Percentiles rank a stretch among this genome's conserved stretches.
phyloP scores from a whole-genome alignment of 2,888 invertebrate species.

The Agrotis exclamationis region DNA sequence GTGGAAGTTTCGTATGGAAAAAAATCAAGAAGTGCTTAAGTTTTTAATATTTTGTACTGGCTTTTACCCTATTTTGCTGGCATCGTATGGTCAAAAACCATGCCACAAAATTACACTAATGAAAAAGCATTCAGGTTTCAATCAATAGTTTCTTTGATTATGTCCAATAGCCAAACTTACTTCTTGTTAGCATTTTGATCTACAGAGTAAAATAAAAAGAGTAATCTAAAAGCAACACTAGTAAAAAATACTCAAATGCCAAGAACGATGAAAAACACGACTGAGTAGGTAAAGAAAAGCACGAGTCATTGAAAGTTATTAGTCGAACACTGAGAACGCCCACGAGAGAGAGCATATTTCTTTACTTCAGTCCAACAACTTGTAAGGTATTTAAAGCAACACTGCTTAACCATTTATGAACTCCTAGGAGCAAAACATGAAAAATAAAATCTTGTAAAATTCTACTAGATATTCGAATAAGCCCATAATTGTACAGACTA shows the following conservation, averaged over 20 bases:
- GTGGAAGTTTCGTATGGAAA: too few species aligned
- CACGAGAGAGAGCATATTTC: background rate
- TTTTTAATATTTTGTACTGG: too few species aligned
- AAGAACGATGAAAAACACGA: background rate
- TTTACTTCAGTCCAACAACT: conserved; percentile 10
- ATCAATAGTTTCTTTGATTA: too few species aligned
- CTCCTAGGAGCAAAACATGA: too few species aligned
- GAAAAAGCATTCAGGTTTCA: too few species aligned
- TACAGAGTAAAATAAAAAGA: too few species aligned
- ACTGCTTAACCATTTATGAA: background rate
- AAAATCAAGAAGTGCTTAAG: too few species aligned
- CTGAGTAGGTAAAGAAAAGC: background rate
- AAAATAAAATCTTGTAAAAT: background rate
- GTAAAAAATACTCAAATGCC: background rate
- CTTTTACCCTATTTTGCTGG: too few species aligned
- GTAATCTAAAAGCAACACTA: background rate
- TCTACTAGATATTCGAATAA: background rate
- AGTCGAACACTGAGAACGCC: background rate
- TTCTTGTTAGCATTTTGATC: too few species aligned
- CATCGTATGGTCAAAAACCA: too few species aligned
- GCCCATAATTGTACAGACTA: background rate
- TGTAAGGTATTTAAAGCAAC: background rate
- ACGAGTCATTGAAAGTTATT: conserved; percentile 30
- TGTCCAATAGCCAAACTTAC: too few species aligned
- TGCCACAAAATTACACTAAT: too few species aligned